Conservation (phyloP, 2,888 invertebrate species). For the Drosophila meridionalis region DNA sequence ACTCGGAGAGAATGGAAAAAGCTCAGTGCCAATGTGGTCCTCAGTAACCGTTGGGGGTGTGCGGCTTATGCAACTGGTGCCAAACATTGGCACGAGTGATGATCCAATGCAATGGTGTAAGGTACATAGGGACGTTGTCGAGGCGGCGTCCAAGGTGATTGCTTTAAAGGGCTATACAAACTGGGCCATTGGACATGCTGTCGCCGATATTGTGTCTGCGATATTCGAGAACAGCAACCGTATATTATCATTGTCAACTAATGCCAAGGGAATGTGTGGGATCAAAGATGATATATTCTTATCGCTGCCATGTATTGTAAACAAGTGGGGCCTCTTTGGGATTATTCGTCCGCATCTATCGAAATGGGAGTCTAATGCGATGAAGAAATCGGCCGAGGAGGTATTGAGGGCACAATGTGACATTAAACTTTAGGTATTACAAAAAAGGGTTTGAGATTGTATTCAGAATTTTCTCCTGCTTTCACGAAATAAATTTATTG, state of each 20-base stretch:
- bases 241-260: slow-evolving; percentile 90
- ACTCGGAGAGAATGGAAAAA: slow-evolving; percentile 96
- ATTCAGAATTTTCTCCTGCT: slow-evolving; percentile 4
- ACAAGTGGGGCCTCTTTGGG: slow-evolving; percentile 88
- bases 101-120: slow-evolving; percentile 91
- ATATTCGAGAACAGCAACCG: slow-evolving; percentile 89
- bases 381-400: slow-evolving; percentile 88
- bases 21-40: slow-evolving; percentile 95
- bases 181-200: slow-evolving; percentile 93
- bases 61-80: slow-evolving; percentile 89
- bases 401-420: slow-evolving; percentile 83
- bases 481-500: neutral
- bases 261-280: slow-evolving; percentile 87
- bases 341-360: slow-evolving; percentile 89
- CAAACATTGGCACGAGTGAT: slow-evolving; percentile 88
- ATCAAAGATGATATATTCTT: slow-evolving; percentile 92
- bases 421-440: slow-evolving; percentile 25
- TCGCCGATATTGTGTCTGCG: slow-evolving; percentile 88
- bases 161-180: slow-evolving; percentile 93
- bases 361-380: slow-evolving; percentile 86
- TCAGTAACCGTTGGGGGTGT: slow-evolving; percentile 95
- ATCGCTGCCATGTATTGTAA: slow-evolving; percentile 91
- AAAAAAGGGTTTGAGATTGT: slow-evolving; percentile 10
- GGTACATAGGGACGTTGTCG: slow-evolving; percentile 90
- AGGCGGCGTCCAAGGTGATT: slow-evolving; percentile 92